These are phyloP conservation scores for Harpalus rufipes DNA, from an alignment of 2,888 invertebrate genomes.

Conservation along the genomic window DNA sequence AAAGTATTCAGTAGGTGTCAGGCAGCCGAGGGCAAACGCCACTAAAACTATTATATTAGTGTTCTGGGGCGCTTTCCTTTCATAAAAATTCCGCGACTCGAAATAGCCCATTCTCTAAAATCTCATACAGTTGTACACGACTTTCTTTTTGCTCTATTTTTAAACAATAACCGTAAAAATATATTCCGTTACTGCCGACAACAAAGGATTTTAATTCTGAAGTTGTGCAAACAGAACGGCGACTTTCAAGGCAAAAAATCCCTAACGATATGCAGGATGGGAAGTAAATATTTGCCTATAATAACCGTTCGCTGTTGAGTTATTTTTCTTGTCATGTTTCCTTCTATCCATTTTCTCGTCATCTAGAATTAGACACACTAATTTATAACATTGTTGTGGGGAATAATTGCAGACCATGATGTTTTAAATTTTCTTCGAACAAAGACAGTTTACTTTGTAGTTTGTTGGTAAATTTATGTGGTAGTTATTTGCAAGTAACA, in stretches of 20 bases:
- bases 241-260: conserved; percentile 19
- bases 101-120: conserved; percentile 61
- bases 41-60: conserved; percentile 63
- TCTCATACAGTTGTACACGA: conserved; percentile 60
- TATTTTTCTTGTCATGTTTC: conserved; percentile 22
- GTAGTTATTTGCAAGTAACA: not conserved
- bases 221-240: conserved; percentile 32
- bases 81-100: conserved; percentile 61
- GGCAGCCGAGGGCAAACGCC: not conserved
- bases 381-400: conserved; percentile 12
- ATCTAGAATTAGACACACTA: conserved; percentile 1
- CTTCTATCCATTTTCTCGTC: conserved; percentile 29
- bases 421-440: conserved; percentile 24
- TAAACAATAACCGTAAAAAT: conserved; percentile 64
- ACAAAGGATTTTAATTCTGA: conserved; percentile 65
- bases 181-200: conserved; percentile 58
- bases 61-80: conserved; percentile 43
- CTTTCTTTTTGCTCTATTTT: conserved; percentile 58
- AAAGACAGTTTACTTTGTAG: conserved; percentile 18
- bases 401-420: conserved; percentile 11
- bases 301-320: conserved; percentile 14
- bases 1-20: conserved; percentile 39
- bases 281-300: conserved; percentile 35
- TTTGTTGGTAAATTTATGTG: not conserved
- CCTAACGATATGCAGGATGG: conserved; percentile 38